A percentile compares a stretch with the other conserved stretches of the same genome.
Conservation (phyloP, 1,140 invertebrate genomes). For the Myzus persicae region DNA sequence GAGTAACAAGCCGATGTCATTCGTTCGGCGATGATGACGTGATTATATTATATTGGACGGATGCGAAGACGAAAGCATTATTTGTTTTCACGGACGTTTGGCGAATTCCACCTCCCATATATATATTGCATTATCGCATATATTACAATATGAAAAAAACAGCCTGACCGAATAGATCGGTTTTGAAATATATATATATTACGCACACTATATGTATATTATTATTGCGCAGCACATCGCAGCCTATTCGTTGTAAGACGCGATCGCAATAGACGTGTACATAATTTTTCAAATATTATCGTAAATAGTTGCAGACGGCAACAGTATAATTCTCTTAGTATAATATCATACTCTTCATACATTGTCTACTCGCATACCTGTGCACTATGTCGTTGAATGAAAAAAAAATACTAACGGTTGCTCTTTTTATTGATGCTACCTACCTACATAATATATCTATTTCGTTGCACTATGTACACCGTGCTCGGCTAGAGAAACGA, state of each 20-base stretch:
- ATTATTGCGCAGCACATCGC: not conserved
- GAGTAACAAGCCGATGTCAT: not conserved
- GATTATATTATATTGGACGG: too few relatives aligned
- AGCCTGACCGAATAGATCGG: too few relatives aligned
- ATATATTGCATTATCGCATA: too few relatives aligned
- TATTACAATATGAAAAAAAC: too few relatives aligned
- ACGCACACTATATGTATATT: not conserved
- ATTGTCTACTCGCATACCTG: not conserved
- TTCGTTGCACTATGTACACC: not conserved
- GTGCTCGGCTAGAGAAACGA: not conserved
- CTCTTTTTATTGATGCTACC: not conserved
- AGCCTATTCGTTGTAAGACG: too few relatives aligned
- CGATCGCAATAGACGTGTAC: not conserved
- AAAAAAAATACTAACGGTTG: constrained; percentile 9
- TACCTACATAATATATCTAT: not conserved
- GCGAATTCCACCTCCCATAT: too few relatives aligned
- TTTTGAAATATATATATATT: too few relatives aligned
- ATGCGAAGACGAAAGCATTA: too few relatives aligned
- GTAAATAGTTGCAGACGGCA: not conserved
- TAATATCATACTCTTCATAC: too few relatives aligned
- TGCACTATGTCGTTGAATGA: not conserved
- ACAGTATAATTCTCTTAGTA: not conserved
- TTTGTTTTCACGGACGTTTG: too few relatives aligned
- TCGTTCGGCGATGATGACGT: not conserved
- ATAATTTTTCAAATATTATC: not conserved